Conservation (phyloP, 2,888 invertebrate species). For the Xanthia icteritia region DNA sequence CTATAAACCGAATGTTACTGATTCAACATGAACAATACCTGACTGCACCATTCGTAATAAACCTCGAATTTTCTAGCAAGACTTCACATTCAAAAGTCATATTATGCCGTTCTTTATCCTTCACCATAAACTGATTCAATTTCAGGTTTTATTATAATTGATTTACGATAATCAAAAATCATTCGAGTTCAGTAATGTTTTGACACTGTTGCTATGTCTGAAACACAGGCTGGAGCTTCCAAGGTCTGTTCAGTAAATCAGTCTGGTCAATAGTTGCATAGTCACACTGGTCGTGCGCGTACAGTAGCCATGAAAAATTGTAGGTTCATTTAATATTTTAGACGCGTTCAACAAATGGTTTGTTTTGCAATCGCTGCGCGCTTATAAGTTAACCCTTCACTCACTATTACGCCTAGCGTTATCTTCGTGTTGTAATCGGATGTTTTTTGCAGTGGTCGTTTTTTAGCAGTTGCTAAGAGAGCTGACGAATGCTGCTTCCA, state of each 20-base stretch:
- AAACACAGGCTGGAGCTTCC: constrained; percentile 20
- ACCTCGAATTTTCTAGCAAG: constrained; percentile 42
- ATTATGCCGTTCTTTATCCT: constrained; percentile 51
- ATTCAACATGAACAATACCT: constrained; percentile 33
- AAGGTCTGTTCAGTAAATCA: constrained; percentile 46
- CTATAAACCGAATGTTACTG: constrained; percentile 22
- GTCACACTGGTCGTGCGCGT: constrained; percentile 39
- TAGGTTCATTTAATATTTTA: constrained; percentile 73
- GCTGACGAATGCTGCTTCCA: constrained; percentile 28
- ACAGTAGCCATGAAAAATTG: constrained; percentile 68
- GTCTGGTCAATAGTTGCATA: constrained; percentile 51
- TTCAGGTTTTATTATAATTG: constrained; percentile 45
- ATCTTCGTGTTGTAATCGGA: constrained; percentile 66
- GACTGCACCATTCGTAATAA: constrained; percentile 40
- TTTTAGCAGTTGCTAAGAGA: constrained; percentile 39
- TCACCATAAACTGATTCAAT: constrained; percentile 34
- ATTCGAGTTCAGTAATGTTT: constrained; percentile 32
- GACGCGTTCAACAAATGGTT: constrained; percentile 67
- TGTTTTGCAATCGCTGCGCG: constrained; percentile 71
- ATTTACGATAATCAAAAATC: constrained; percentile 38
- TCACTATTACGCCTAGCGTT: constrained; percentile 61
- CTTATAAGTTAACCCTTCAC: constrained; percentile 63
- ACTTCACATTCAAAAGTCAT: constrained; percentile 40
- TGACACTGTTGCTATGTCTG: constrained; percentile 42
- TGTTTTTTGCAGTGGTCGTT: constrained; percentile 57